These are phyloP conservation scores for Dolichoris vasculosae DNA, from an alignment of 1,140 invertebrate species.

Conservation along the genomic window DNA sequence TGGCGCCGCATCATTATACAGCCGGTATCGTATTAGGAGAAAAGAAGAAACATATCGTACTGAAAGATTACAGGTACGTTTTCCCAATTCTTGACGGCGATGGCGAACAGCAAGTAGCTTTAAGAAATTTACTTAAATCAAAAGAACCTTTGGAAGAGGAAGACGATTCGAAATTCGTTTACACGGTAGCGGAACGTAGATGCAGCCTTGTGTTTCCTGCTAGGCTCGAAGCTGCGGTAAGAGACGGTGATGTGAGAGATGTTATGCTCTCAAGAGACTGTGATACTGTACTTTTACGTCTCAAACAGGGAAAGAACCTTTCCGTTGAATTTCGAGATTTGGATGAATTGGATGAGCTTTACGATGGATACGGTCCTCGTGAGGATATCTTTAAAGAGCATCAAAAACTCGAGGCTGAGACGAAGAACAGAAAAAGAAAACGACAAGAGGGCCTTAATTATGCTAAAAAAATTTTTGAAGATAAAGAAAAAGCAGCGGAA, in stretches of 20 bases:
- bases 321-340: slow-evolving; percentile 81
- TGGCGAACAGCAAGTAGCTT: slow-evolving; percentile 77
- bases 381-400: slow-evolving; percentile 78
- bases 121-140: slow-evolving; percentile 78
- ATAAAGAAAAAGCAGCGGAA: slow-evolving; percentile 80
- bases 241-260: slow-evolving; percentile 84
- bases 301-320: slow-evolving; percentile 83
- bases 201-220: slow-evolving; percentile 85
- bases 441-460: slow-evolving; percentile 76
- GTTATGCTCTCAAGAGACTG: slow-evolving; percentile 84
- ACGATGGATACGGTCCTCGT: slow-evolving; percentile 79
- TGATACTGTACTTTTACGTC: slow-evolving; percentile 82
- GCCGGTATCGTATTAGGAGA: slow-evolving; percentile 77
- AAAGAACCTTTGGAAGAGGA: slow-evolving; percentile 75
- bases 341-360: slow-evolving; percentile 71
- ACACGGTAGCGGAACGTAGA: slow-evolving; percentile 82
- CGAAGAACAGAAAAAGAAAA: slow-evolving; percentile 77
- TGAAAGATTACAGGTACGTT: slow-evolving; percentile 84
- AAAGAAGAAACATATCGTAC: slow-evolving; percentile 78
- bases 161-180: slow-evolving; percentile 81
- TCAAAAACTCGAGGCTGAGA: slow-evolving; percentile 76
- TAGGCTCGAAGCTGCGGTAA: slow-evolving; percentile 83
- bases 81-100: slow-evolving; percentile 81
- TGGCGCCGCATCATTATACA: slow-evolving; percentile 76
- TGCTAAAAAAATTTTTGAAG: slow-evolving; percentile 85